Conservation (phyloP, 2,888 invertebrate species). For the Catonia carolina region DNA sequence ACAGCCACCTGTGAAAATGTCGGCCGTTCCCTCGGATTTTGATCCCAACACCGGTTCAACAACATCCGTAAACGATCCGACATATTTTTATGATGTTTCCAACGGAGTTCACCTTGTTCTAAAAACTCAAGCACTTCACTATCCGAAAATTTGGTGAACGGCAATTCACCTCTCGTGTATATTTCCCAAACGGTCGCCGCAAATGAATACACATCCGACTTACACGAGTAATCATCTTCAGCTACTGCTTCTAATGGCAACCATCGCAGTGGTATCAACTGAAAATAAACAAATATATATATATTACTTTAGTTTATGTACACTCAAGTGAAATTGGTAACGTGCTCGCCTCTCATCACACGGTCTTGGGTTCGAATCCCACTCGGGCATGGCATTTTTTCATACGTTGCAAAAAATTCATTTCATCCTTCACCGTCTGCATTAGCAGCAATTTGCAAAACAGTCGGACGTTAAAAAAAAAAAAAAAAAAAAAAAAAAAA, state of each 20-base stretch:
- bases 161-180: slow-evolving; percentile 68
- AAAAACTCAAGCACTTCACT: slow-evolving; percentile 66
- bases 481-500: not conserved
- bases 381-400: too few species aligned
- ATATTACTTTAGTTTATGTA: too few species aligned
- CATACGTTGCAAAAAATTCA: too few species aligned
- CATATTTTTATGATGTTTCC: slow-evolving; percentile 59
- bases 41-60: slow-evolving; percentile 58
- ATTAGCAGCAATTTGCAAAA: too few species aligned
- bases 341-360: too few species aligned
- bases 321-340: not conserved
- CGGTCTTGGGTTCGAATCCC: too few species aligned
- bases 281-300: slow-evolving; percentile 29
- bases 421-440: too few species aligned
- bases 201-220: slow-evolving; percentile 89
- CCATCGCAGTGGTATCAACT: slow-evolving; percentile 85
- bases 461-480: too few species aligned
- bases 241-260: slow-evolving; percentile 80
- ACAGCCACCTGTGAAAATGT: slow-evolving; percentile 56
- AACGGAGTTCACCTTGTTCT: slow-evolving; percentile 57
- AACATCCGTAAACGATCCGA: slow-evolving; percentile 55
- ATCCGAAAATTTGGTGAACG: slow-evolving; percentile 68
- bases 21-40: slow-evolving; percentile 60
- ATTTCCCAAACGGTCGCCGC: slow-evolving; percentile 88
- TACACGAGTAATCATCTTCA: slow-evolving; percentile 86